Base-by-base conservation (phyloP, 1,140 invertebrate species). In the Bombus affinis region DNA sequence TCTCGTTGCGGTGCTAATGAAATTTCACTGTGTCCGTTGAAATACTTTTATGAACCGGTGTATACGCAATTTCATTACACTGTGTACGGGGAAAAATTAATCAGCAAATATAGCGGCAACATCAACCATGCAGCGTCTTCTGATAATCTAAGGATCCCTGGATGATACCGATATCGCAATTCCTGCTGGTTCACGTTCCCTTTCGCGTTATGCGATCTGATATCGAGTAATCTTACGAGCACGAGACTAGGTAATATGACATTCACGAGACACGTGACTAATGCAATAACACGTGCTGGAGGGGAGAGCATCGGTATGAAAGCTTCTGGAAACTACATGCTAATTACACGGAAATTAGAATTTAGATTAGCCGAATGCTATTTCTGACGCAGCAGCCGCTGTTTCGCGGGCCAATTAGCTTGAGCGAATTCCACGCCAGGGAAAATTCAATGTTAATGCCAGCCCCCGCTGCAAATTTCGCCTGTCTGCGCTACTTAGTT, bases 351-450 rank as follows among this genome's bases (percentile, higher is more conserved):
- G 76, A 80, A 84, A 84, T 84, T 84, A 84, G 83, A 84, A 84
- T 84, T 79, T 84, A 84, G 76, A 84, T 84, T 84, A 84, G 66
- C 42, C 53, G 83, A 84, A 84, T 84, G 66, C 72, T 80, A 79
- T 79, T 79, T 79, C 82, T 79, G 82, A 71, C 75, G 82, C 53
- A 68, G 9, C n/a, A 15, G 2, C 37, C 39, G 35, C 39, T 76
- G 59, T 76, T 53, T 39, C 73, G 72, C 59, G 22, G 28, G 35
- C 66, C 83, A 70, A 84, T 84, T 79, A 79, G 68, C 82, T n/a
- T 71, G 62, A 84, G 57, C 47, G 75, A 84, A 78, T 71, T 78
- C n/a, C 57, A 71, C n/a, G 42, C 65, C 28, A 18, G 28, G 28
- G 47, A 57, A 32, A 75, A 77, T 57, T 53, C 59, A 25, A 77